phyloP scores from a whole-genome alignment of 1,140 invertebrate species.

The Zaprionus gabonicus region DNA sequence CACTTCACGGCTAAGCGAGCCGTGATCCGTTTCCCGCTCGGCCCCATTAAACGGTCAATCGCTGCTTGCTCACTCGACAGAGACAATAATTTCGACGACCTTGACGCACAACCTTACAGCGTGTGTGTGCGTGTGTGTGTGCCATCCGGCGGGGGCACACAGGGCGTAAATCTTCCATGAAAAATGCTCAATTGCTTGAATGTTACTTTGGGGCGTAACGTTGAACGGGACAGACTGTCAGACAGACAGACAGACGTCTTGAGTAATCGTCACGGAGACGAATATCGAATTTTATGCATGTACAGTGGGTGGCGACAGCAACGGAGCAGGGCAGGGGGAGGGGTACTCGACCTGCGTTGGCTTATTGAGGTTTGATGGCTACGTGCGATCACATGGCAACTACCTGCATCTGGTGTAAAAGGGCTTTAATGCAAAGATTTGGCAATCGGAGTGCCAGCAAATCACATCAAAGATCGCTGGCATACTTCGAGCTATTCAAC shows the following conservation, averaged over 20 bases:
- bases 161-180: constrained; percentile 46
- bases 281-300: constrained; percentile 30
- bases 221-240: not conserved
- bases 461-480: constrained; percentile 71
- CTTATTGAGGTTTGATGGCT: constrained; percentile 61
- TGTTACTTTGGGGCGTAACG: constrained; percentile 52
- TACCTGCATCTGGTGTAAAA: constrained; percentile 58
- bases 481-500: constrained; percentile 73
- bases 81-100: constrained; percentile 44
- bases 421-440: constrained; percentile 77
- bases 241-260: constrained; percentile 15
- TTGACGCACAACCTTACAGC: constrained; percentile 46
- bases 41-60: constrained; percentile 70
- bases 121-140: not conserved
- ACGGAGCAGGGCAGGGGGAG: not conserved
- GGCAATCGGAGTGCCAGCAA: constrained; percentile 62
- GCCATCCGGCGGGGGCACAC: constrained; percentile 7
- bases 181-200: constrained; percentile 34
- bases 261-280: constrained; percentile 44
- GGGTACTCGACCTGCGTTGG: constrained; percentile 13
- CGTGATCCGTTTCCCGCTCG: constrained; percentile 36
- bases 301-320: constrained; percentile 18
- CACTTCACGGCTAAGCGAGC: constrained; percentile 73
- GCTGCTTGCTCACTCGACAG: constrained; percentile 8
- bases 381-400: constrained; percentile 67